A percentile compares a stretch with the other conserved stretches of the same genome.
phyloP scores from a whole-genome alignment of 1,140 invertebrate genomes.

The Drosophila jambulina region DNA sequence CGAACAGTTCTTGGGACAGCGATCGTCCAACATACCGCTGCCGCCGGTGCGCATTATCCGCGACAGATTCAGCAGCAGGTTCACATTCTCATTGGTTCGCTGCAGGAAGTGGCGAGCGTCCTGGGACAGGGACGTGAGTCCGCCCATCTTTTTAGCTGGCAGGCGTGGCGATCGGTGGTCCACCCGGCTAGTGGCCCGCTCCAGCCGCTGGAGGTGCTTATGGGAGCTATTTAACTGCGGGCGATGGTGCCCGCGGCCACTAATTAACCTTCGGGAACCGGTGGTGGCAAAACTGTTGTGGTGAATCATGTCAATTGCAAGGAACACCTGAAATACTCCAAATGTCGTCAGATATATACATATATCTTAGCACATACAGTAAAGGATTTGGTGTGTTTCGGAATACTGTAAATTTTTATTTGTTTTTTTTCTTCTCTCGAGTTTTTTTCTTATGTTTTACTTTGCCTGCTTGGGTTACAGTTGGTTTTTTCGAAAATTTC shows the following conservation, averaged over 20 bases:
- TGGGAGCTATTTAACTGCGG: not conserved
- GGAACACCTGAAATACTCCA: not conserved
- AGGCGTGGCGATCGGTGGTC: conserved; percentile 18
- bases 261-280: not conserved
- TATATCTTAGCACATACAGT: not conserved
- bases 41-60: conserved; percentile 14
- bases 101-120: conserved; percentile 21
- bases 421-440: conserved; percentile 4
- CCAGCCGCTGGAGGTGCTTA: conserved; percentile 12
- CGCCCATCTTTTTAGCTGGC: not conserved
- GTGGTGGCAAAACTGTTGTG: not conserved
- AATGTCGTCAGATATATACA: not conserved
- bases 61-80: conserved; percentile 15
- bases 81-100: conserved; percentile 28
- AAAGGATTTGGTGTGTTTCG: conserved; percentile 7
- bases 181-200: conserved; percentile 23
- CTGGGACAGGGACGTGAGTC: not conserved
- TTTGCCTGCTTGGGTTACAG: conserved; percentile 13
- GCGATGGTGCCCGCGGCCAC: not conserved
- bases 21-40: not conserved
- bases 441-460: conserved; percentile 9
- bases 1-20: not conserved
- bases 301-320: not conserved
- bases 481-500: not conserved
- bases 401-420: conserved; percentile 50